Evolutionary conservation across 2,113 vertebrate species (phyloP).

Genomic region (Cynopterus brachyotis): DNA sequence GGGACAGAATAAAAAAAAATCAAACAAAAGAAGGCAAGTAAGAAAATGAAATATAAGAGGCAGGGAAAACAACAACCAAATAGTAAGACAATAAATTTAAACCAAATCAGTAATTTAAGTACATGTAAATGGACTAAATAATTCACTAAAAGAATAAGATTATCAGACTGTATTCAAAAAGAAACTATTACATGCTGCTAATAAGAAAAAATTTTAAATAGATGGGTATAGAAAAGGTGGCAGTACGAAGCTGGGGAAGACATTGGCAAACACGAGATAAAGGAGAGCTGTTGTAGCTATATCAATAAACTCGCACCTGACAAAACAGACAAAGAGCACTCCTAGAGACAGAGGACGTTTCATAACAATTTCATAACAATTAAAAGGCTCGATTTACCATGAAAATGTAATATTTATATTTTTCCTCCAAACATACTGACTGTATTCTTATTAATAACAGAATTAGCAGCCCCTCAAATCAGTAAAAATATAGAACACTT

Average conservation of each 20-base stretch:
- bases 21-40: neutral
- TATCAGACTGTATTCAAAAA: neutral
- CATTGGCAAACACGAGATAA: neutral
- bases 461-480: neutral
- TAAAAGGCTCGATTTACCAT: neutral
- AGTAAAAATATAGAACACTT: neutral
- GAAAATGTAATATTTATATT: neutral
- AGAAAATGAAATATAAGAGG: constrained; percentile 5
- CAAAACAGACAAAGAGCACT: neutral
- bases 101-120: neutral
- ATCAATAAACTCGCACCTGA: neutral
- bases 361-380: constrained; percentile 11
- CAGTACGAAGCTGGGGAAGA: neutral
- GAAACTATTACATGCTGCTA: neutral
- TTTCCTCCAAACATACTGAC: neutral
- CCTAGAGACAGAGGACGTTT: neutral
- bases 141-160: neutral
- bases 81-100: neutral
- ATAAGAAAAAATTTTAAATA: neutral
- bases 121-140: neutral
- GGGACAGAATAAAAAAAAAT: neutral
- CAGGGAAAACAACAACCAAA: neutral
- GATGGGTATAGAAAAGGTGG: neutral
- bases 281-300: neutral
- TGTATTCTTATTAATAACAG: constrained; percentile 6